Percentiles rank a stretch among this genome's conserved stretches.
Evolutionary conservation across 2,113 vertebrate species (phyloP).

Genomic region (Pavo muticus): DNA sequence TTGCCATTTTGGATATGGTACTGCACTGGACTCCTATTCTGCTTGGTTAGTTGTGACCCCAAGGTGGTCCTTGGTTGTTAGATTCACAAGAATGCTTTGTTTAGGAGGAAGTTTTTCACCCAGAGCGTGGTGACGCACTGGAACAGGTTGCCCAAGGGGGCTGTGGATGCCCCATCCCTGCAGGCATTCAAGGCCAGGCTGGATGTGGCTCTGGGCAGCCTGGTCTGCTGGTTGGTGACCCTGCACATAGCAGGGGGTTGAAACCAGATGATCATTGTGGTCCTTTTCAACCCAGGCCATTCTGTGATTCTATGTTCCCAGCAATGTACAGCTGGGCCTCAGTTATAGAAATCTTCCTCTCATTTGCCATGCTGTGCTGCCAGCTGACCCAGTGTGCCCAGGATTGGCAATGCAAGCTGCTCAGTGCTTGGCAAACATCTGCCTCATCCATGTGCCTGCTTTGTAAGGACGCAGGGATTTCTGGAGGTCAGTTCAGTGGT

Average conservation of each 20-base stretch:
- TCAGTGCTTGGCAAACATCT: not conserved
- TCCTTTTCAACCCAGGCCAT: too few species aligned
- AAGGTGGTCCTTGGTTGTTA: not conserved
- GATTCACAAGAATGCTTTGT: not conserved
- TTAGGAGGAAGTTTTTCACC: too few species aligned
- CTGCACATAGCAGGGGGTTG: too few species aligned
- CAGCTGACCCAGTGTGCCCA: not conserved
- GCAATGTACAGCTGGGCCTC: not conserved
- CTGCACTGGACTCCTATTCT: rapidly evolving
- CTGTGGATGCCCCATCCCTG: too few species aligned
- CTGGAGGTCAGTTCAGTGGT: not conserved
- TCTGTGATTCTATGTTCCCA: not conserved
- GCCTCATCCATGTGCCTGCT: not conserved
- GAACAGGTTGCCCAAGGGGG: too few species aligned
- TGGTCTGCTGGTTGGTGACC: too few species aligned
- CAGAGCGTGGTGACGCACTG: too few species aligned
- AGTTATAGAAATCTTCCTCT: not conserved
- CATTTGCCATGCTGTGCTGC: not conserved
- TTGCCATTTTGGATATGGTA: not conserved
- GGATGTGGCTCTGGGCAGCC: too few species aligned
- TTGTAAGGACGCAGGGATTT: not conserved
- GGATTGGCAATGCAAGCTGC: rapidly evolving
- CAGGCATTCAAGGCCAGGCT: too few species aligned
- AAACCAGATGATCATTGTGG: too few species aligned
- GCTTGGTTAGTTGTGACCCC: not conserved